phyloP scores from a whole-genome alignment of 2,113 vertebrate species.

The Steatornis caripensis region DNA sequence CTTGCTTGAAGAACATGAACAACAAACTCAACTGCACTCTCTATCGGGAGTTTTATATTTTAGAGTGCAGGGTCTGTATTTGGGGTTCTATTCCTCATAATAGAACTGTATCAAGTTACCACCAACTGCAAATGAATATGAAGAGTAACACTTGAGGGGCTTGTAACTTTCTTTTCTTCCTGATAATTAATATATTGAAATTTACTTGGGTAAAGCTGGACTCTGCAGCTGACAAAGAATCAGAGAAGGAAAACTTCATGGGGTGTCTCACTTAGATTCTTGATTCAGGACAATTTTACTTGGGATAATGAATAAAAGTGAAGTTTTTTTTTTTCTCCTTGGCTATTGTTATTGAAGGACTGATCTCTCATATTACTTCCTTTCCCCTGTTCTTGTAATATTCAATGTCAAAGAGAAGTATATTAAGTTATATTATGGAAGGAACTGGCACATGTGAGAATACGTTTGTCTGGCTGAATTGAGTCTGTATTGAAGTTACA shows the following conservation, averaged over 20 bases:
- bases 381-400: not conserved
- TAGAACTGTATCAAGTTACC: not conserved
- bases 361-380: not conserved
- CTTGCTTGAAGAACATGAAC: not conserved
- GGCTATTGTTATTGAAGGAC: not conserved
- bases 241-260: not conserved
- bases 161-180: not conserved
- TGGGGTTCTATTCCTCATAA: not conserved
- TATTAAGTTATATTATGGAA: not conserved
- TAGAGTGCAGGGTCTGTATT: not conserved
- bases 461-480: not conserved
- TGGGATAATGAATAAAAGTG: not conserved
- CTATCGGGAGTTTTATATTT: not conserved
- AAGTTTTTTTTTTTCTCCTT: not conserved
- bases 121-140: not conserved
- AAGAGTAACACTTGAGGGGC: not conserved
- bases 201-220: not conserved
- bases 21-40: not conserved
- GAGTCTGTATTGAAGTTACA: not conserved
- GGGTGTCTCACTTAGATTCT: not conserved
- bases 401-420: not conserved
- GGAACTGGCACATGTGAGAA: not conserved
- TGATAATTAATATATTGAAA: not conserved
- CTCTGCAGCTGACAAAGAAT: not conserved
- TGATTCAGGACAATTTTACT: not conserved